These are phyloP conservation scores for Cryptocephalus primarius DNA, from an alignment of 2,888 invertebrate species.

Conservation along the genomic window DNA sequence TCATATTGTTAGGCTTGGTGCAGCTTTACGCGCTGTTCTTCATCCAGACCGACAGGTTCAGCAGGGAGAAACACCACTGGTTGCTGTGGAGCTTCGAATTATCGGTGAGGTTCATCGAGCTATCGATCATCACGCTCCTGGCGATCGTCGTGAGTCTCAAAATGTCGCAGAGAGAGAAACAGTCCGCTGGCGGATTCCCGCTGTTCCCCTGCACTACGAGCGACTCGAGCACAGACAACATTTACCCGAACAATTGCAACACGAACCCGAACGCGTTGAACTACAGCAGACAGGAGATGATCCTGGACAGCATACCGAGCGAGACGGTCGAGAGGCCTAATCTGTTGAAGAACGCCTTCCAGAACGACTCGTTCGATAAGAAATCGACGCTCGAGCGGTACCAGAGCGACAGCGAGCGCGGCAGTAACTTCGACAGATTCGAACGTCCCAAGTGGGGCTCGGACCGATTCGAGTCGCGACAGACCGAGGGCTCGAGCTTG, in stretches of 20 bases:
- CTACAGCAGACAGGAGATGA: slow-evolving; percentile 50
- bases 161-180: slow-evolving; percentile 62
- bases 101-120: slow-evolving; percentile 72
- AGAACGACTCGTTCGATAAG: slow-evolving; percentile 51
- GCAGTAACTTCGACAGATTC: slow-evolving; percentile 40
- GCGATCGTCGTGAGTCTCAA: slow-evolving; percentile 73
- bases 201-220: slow-evolving; percentile 73
- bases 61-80: slow-evolving; percentile 67
- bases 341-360: slow-evolving; percentile 45
- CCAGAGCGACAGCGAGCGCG: slow-evolving; percentile 46
- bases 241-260: slow-evolving; percentile 77
- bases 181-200: slow-evolving; percentile 61
- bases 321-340: slow-evolving; percentile 42
- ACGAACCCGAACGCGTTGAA: slow-evolving; percentile 78
- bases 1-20: slow-evolving; percentile 69
- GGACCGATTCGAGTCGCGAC: slow-evolving; percentile 47
- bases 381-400: slow-evolving; percentile 53
- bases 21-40: slow-evolving; percentile 74
- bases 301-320: slow-evolving; percentile 38
- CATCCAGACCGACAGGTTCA: slow-evolving; percentile 41
- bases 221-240: slow-evolving; percentile 75
- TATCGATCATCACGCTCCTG: slow-evolving; percentile 74
- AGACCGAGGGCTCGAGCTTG: slow-evolving; percentile 30
- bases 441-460: slow-evolving; percentile 45
- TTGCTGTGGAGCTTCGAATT: slow-evolving; percentile 88